Percentiles rank a stretch among this genome's conserved stretches.
Conservation (phyloP, 1,140 invertebrate genomes). For the Eciton burchellii region DNA sequence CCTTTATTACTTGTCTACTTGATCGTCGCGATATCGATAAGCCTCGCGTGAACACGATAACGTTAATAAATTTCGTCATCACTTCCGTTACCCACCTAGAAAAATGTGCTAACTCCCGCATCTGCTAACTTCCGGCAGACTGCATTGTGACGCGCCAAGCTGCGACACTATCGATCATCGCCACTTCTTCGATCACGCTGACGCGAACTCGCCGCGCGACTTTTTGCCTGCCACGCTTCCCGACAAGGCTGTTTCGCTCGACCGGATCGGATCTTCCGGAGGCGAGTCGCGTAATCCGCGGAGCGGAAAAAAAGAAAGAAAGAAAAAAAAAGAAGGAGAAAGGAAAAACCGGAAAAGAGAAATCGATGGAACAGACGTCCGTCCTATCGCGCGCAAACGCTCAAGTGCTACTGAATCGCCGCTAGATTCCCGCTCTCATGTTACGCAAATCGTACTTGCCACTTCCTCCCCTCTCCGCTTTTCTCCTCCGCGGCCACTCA, state of each 20-base stretch:
- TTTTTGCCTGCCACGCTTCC: neutral
- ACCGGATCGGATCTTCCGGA: neutral
- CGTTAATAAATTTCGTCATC: neutral
- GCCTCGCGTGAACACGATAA: no score
- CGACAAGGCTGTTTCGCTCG: neutral
- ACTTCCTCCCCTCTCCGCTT: neutral
- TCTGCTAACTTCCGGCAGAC: conserved; percentile 38
- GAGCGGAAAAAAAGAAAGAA: conserved; percentile 5
- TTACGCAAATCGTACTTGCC: conserved; percentile 48
- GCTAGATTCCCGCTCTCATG: conserved; percentile 32
- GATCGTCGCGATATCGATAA: neutral
- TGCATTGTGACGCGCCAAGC: conserved; percentile 2
- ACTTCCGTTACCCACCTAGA: neutral
- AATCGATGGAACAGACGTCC: conserved; percentile 16
- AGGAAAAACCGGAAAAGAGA: neutral
- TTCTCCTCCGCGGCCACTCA: conserved; percentile 1
- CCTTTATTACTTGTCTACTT: neutral
- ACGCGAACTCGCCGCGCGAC: no score
- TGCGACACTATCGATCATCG: conserved; percentile 38
- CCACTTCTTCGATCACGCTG: conserved; percentile 7
- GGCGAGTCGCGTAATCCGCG: no score
- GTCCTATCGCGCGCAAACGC: neutral
- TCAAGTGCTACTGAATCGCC: conserved; percentile 49
- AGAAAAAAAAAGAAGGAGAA: conserved; percentile 4
- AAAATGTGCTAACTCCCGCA: neutral